Percentiles rank a stretch among this genome's conserved stretches.
Conservation (phyloP, 2,797 vertebrate genomes). For the Gymnoscopelus braueri region DNA sequence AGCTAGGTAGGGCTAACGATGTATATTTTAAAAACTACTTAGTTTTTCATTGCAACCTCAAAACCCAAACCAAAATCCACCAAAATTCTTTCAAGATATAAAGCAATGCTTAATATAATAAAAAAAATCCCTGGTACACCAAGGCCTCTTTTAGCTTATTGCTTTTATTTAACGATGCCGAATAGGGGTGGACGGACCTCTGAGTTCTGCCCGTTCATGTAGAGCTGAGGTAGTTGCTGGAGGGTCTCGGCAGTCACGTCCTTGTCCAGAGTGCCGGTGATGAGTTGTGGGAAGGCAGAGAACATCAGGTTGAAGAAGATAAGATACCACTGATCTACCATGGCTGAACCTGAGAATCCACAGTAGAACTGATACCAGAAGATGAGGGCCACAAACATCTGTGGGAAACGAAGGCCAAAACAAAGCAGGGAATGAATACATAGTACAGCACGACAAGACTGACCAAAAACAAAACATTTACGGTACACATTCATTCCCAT, state of each 20-base stretch:
- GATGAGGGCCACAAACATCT: conserved; percentile 98
- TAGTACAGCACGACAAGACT: not conserved
- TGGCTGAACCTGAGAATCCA: conserved; percentile 95
- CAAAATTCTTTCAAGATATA: no score
- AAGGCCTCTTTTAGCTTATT: no score
- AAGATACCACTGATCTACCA: conserved; percentile 99
- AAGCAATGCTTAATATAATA: no score
- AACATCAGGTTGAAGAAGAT: conserved; percentile 99
- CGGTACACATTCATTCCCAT: not conserved
- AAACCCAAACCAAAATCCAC: no score
- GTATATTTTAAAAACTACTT: no score
- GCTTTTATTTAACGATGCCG: no score
- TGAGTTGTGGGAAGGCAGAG: conserved; percentile 96
- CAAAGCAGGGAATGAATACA: not conserved
- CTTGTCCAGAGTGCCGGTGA: conserved; percentile 96
- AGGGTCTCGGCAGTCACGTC: conserved; percentile 89
- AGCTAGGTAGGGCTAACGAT: no score
- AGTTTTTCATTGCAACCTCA: no score
- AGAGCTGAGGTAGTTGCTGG: conserved; percentile 91
- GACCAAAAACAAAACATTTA: not conserved
- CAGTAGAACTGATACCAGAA: conserved; percentile 99
- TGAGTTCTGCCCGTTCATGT: conserved; percentile 92
- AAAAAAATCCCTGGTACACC: no score
- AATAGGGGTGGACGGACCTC: conserved; percentile 80
- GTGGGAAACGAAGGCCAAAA: conserved; percentile 32